phyloP scores from a whole-genome alignment of 2,888 invertebrate genomes.

The Ectemnius continuus region DNA sequence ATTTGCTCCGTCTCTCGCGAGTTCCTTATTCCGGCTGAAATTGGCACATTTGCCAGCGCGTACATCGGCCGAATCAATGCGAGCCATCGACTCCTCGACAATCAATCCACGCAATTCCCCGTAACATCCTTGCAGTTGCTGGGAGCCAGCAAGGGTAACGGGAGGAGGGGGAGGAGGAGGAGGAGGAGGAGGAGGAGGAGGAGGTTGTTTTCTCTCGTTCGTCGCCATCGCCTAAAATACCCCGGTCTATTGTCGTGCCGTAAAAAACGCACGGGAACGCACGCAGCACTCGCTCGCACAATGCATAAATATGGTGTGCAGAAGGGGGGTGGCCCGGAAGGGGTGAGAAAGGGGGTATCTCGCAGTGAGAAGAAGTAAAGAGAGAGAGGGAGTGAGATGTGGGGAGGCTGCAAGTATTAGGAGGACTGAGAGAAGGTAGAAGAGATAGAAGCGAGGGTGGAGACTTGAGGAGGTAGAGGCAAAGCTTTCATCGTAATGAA shows the following conservation, averaged over 20 bases:
- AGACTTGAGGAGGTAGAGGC: conserved; percentile 51
- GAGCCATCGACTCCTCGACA: conserved; percentile 28
- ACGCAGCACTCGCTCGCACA: conserved; percentile 27
- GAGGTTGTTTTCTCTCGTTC: neutral
- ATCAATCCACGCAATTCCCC: conserved; percentile 17
- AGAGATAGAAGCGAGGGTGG: conserved; percentile 9
- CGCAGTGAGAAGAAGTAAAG: too few relatives aligned
- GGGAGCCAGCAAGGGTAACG: too few relatives aligned
- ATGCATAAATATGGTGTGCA: conserved; percentile 27
- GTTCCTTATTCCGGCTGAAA: too few relatives aligned
- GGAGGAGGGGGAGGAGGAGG: too few relatives aligned
- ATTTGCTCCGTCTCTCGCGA: too few relatives aligned
- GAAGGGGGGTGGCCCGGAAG: neutral
- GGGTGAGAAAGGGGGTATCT: neutral
- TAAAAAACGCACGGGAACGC: conserved; percentile 34
- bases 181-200: too few relatives aligned
- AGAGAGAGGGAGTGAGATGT: conserved; percentile 25
- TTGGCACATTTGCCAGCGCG: too few relatives aligned
- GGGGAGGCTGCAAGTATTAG: too few relatives aligned
- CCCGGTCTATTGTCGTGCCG: conserved; percentile 37
- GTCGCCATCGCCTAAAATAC: conserved; percentile 40
- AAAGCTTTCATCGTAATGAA: conserved; percentile 77
- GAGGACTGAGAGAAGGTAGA: neutral
- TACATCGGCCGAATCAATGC: too few relatives aligned
- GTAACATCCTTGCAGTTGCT: conserved; percentile 1